Conservation (phyloP, 2,888 invertebrate species). For the Ptilodon capucinus region DNA sequence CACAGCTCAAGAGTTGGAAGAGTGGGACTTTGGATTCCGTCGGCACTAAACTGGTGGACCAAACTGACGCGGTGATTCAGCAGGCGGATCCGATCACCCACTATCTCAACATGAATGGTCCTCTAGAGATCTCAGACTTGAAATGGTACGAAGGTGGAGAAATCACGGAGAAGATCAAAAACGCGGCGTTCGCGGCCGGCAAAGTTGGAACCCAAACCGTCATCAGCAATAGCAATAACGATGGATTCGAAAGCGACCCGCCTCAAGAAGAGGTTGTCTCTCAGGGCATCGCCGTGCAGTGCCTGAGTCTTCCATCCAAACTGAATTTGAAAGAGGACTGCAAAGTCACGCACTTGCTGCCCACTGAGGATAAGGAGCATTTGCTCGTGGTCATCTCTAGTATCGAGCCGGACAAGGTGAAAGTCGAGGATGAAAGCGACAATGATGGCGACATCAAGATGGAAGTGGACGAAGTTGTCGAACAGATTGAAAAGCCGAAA, state of each 20-base stretch:
- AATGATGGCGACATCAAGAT: constrained; percentile 69
- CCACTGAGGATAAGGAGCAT: constrained; percentile 87
- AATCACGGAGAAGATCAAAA: constrained; percentile 66
- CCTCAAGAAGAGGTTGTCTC: constrained; percentile 68
- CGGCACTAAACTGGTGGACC: constrained; percentile 69
- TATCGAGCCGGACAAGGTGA: constrained; percentile 59
- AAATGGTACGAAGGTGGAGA: constrained; percentile 75
- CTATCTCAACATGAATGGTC: constrained; percentile 73
- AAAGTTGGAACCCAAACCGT: constrained; percentile 67
- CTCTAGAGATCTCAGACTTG: constrained; percentile 71
- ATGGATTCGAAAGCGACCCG: constrained; percentile 77
- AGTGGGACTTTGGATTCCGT: constrained; percentile 66
- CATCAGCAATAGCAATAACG: constrained; percentile 67
- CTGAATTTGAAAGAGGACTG: constrained; percentile 75
- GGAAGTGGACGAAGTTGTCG: constrained; percentile 67
- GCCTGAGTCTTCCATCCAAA: constrained; percentile 78
- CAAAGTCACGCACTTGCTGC: constrained; percentile 84
- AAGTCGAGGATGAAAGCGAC: constrained; percentile 56
- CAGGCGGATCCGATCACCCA: constrained; percentile 66
- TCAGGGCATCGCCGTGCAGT: constrained; percentile 81
- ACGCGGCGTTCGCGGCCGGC: constrained; percentile 57
- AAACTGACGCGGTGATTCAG: constrained; percentile 65
- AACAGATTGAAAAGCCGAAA: constrained; percentile 50
- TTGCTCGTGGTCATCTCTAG: constrained; percentile 83
- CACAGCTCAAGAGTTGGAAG: constrained; percentile 74